Conservation (phyloP, 2,113 vertebrate genomes). For the Sigmodon hispidus region DNA sequence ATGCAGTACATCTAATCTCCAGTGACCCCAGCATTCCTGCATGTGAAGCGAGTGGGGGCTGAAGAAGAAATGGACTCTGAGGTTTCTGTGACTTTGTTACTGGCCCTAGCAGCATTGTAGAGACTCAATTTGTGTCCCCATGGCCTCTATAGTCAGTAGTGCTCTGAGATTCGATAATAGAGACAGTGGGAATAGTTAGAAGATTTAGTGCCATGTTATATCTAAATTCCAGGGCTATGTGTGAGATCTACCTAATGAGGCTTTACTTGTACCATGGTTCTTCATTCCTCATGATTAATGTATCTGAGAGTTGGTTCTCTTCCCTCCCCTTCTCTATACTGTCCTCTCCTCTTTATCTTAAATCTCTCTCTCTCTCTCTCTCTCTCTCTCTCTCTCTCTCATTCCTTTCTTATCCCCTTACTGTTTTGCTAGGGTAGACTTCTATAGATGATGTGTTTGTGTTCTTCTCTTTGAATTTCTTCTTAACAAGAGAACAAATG, state of each 20-base stretch:
- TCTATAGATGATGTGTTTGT: background rate
- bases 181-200: background rate
- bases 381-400: background rate
- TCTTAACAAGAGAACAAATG: background rate
- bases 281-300: background rate
- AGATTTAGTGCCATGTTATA: background rate
- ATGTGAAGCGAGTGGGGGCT: background rate
- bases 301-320: background rate
- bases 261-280: background rate
- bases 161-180: background rate
- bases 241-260: background rate
- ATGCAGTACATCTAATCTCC: background rate
- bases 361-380: background rate
- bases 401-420: background rate
- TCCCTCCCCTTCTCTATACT: background rate
- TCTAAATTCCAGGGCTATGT: background rate
- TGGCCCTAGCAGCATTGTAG: background rate
- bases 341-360: too few relatives aligned
- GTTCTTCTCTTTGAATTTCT: conserved; percentile 4
- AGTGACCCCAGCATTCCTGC: background rate
- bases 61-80: background rate
- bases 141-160: background rate
- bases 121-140: background rate
- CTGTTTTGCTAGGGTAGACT: background rate
- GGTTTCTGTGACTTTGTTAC: background rate